Base-by-base conservation (phyloP, 2,113 vertebrate species). In the Manacus vitellinus region DNA sequence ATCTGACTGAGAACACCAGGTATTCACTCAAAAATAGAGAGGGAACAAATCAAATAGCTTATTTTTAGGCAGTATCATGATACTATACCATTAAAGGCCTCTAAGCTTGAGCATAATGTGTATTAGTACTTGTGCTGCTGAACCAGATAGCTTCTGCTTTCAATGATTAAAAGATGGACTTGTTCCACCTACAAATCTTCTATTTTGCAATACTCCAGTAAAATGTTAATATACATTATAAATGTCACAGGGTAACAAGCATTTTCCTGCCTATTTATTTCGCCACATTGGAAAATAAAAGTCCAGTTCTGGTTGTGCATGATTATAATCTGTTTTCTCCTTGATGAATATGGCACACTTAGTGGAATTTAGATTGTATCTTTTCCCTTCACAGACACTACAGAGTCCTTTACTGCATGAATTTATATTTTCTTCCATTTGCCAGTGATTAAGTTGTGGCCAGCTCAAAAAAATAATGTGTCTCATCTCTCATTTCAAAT, bases 381-480 rank as follows among this genome's bases (percentile, higher is more conserved):
- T 61, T 67, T 65, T 18, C 16, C 30, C 23, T 83, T 70, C 63
- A 73, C 11, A 79, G 35, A 52, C 47, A 54, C 15, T 47, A 33
- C 8, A 35, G 30, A 68, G 4, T 6, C 2, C 6, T 81, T 89
- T 58, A 25, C 24, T 55, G 11, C 8, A 37, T n/a, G 19, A 70
- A 21, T n/a, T 84, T 33, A 11, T 21, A 13, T 19, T 74, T 87
- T 49, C n/a, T n/a, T 62, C 25, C 68, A 12, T 41, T 70, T 59
- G 9, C 5, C 33, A 74, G 0, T 56, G 27, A 56, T 56, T 14
- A 92, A 66, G 14, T 14, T 0, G 0, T 14, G 52, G 28, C 4
- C 35, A 67, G 10, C 27, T 71, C 27, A 61, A 11, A 91, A 80
- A 8, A 76, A 72, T 25, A 2, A 51, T 14, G 4, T 20, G 9